Percentiles rank a stretch among this genome's conserved stretches.
These are phyloP conservation scores for Cydia splendana DNA, from an alignment of 1,140 invertebrate genomes.

Conservation along the genomic window DNA sequence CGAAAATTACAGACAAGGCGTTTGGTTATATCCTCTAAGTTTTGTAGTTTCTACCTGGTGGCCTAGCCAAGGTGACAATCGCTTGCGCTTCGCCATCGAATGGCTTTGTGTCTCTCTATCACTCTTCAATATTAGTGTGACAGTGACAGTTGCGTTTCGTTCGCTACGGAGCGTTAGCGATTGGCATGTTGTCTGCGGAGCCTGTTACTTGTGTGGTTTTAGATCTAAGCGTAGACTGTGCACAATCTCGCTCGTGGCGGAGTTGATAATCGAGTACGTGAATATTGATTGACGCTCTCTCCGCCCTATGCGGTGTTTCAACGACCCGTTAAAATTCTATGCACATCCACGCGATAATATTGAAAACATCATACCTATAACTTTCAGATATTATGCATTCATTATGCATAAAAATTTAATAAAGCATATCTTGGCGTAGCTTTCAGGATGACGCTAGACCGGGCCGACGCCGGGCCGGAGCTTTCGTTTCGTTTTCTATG, in stretches of 20 bases:
- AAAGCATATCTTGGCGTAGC: not conserved
- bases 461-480: too few relatives aligned
- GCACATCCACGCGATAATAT: not conserved
- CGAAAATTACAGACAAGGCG: too few relatives aligned
- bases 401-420: constrained; percentile 2
- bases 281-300: constrained; percentile 14
- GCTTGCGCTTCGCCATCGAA: too few relatives aligned
- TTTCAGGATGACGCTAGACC: not conserved
- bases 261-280: constrained; percentile 4
- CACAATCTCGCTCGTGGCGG: not conserved
- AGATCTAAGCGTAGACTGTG: not conserved
- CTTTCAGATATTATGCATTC: not conserved
- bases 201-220: not conserved
- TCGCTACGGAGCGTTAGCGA: too few relatives aligned
- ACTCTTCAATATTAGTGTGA: too few relatives aligned
- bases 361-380: not conserved
- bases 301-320: constrained; percentile 3
- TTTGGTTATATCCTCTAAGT: too few relatives aligned
- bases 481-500: too few relatives aligned
- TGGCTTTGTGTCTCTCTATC: too few relatives aligned
- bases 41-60: too few relatives aligned
- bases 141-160: too few relatives aligned
- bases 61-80: too few relatives aligned
- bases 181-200: too few relatives aligned
- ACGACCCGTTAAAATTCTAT: constrained; percentile 5